Base-by-base conservation (phyloP, 2,888 invertebrate genomes). In the Thera britannica region DNA sequence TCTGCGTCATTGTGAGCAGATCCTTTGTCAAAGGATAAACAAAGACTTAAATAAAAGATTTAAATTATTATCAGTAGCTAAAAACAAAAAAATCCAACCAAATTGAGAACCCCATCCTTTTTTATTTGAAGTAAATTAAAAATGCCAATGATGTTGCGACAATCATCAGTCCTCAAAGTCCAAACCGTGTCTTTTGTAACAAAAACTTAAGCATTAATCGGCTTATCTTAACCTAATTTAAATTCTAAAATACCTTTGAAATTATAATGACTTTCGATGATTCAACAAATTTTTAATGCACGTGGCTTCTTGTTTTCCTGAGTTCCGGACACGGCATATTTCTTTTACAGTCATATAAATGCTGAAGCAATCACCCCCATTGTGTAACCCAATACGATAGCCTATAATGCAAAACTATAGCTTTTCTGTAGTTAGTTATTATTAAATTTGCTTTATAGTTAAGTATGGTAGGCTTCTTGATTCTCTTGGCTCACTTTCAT, bases 211-310 rank as follows among this genome's bases (percentile, higher is more conserved):
- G 74, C 74, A 79, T 71, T 75, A 73, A 72, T 73, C 72, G 71
- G 73, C 75, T 79, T 83, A 80, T 82, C 79, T 81, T 82, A 84
- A 80, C 79, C 83, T 85, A 87, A 90, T 90, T 90, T 87, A 88
- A 88, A 90, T 87, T 88, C 87, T 86, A 77, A 82, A 84, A 85
- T 82, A 82, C 81, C 80, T 85, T 83, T 86, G 84, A 89, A 89
- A 89, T 89, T 86, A 81, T 87, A 88, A 89, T 83, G 85, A 88
- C 83, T 81, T 77, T 74, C 79, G 84, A 89, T 92, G 89, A 92
- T 90, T 89, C 79, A 85, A 83, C 89, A 83, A 79, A 87, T 82
- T 71, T 63, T 72, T 71, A 62, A 70, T 79, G 72, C 76, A 12
- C 59, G 44, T 67, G 67, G 57, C 62, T 8, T 48, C 12, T n/a